Evolutionary conservation across 1,140 invertebrate genomes (phyloP), one percentile per base, ranked within the genome.

Genomic region (Agraylea sexmaculata): DNA sequence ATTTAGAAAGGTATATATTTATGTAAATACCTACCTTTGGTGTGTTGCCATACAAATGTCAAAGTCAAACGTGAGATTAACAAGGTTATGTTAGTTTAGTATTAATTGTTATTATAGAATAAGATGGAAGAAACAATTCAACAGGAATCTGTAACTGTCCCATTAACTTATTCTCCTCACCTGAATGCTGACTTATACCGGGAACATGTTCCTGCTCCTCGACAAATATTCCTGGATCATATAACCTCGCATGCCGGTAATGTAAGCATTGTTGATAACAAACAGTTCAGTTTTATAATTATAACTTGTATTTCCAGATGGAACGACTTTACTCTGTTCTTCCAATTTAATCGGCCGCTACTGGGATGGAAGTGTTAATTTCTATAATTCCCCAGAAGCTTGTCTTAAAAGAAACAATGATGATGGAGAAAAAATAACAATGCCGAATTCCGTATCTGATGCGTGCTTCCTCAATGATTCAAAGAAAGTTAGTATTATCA

Each of bases 281-380:
- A 18, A 7, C 21, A 23, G 13, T 7, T 25, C 8, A 18, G 10
- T 23, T 16, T 11, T 41, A 12, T 32, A 13, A 42, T 34, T 20
- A 19, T 13, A 15, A 13, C 30, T 37, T 37, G 23, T 54, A 56
- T 23, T 42, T 46, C 25, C 43, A 67, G 63, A 66, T 57, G 60
- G 60, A 10, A 53, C 51, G 20, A 40, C 55, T 17, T 49, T 67
- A 27, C 45, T 67, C 18, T 62, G 63, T 2, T 58, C 54, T 43
- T 65, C 62, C 32, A 61, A 66, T 49, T 31, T 64, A 25, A 64
- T 59, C 11, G 64, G 63, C 4, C 47, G 64, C 4, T 58, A 60
- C 41, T 67, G 63, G 64, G 58, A 60, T 51, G 63, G 63, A 23
- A 54, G 53, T 28, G 58, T 52, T 25, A 53, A 52, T 40, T 46